These are phyloP conservation scores for Botia kubotai DNA, from an alignment of 2,797 vertebrate genomes.

Conservation along the genomic window DNA sequence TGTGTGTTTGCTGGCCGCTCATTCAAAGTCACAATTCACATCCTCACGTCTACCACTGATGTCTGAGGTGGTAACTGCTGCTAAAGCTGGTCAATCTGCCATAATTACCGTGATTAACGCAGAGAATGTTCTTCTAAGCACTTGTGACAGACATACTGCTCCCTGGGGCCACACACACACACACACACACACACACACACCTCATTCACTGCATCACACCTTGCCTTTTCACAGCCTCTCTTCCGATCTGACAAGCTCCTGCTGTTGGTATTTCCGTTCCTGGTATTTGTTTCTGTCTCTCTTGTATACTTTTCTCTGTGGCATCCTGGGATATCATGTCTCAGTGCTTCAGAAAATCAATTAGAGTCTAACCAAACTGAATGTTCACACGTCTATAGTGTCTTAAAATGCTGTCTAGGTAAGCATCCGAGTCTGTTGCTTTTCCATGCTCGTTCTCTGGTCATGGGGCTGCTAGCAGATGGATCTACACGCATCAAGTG, in stretches of 20 bases:
- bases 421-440: background rate
- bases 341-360: background rate
- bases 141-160: conserved; percentile 73
- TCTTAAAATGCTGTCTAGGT: background rate
- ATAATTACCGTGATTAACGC: conserved; percentile 77
- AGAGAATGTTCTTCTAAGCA: conserved; percentile 75
- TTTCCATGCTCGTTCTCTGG: background rate
- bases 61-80: conserved; percentile 43
- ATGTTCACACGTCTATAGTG: background rate
- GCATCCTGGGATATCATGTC: background rate
- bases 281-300: background rate
- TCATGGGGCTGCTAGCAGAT: conserved; percentile 3
- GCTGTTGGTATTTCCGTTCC: conserved; percentile 13
- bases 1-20: conserved; percentile 7
- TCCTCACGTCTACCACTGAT: conserved; percentile 24
- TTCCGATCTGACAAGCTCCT: conserved; percentile 62
- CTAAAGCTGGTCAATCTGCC: conserved; percentile 72
- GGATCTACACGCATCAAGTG: background rate
- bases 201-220: conserved; percentile 59
- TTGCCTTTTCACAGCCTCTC: conserved; percentile 65
- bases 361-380: background rate
- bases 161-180: conserved; percentile 58
- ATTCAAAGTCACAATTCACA: conserved; percentile 34
- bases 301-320: conserved; percentile 3
- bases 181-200: conserved; percentile 52